phyloP scores from a whole-genome alignment of 2,888 invertebrate genomes.

The Amblyteles armatorius region DNA sequence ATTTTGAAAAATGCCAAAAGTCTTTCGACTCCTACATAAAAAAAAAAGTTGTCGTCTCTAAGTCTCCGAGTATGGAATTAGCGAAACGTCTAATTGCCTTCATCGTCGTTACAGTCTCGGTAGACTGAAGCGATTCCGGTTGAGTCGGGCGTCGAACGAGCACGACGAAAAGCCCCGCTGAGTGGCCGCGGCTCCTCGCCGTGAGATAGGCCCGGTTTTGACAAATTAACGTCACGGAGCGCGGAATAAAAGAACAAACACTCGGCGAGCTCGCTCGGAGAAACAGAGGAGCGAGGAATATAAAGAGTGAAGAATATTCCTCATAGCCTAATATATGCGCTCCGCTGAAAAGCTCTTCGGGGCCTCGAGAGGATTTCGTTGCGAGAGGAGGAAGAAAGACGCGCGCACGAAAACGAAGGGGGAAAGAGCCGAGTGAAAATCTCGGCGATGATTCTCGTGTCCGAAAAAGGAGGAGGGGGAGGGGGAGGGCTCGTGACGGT shows the following conservation, averaged over 20 bases:
- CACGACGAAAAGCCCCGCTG: slow-evolving; percentile 34
- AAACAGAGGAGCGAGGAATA: slow-evolving; percentile 26
- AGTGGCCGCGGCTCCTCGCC: slow-evolving; percentile 10
- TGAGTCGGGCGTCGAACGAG: slow-evolving; percentile 24
- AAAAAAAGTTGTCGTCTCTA: too few species aligned
- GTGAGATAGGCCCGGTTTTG: slow-evolving; percentile 65
- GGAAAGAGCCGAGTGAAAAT: slow-evolving; percentile 57
- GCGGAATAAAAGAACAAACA: slow-evolving; percentile 60
- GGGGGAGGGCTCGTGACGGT: slow-evolving; percentile 68
- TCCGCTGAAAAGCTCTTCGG: slow-evolving; percentile 13
- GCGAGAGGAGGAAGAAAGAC: slow-evolving; percentile 37
- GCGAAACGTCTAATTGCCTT: background rate
- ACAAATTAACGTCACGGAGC: slow-evolving; percentile 71
- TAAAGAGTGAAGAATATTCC: slow-evolving; percentile 16
- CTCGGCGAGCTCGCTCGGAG: slow-evolving; percentile 29
- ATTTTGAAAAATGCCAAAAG: too few species aligned
- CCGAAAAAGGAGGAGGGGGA: slow-evolving; percentile 57
- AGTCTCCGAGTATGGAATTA: slow-evolving; percentile 19
- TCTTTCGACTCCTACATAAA: too few species aligned
- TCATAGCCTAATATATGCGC: slow-evolving; percentile 1
- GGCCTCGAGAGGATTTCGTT: slow-evolving; percentile 45
- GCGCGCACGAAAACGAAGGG: slow-evolving; percentile 48
- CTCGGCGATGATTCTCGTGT: slow-evolving; percentile 52
- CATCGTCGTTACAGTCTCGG: background rate
- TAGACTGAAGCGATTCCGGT: background rate